Percentiles rank a stretch among this genome's conserved stretches.
Conservation (phyloP, 1,140 invertebrate genomes). For the Microplitis mediator region DNA sequence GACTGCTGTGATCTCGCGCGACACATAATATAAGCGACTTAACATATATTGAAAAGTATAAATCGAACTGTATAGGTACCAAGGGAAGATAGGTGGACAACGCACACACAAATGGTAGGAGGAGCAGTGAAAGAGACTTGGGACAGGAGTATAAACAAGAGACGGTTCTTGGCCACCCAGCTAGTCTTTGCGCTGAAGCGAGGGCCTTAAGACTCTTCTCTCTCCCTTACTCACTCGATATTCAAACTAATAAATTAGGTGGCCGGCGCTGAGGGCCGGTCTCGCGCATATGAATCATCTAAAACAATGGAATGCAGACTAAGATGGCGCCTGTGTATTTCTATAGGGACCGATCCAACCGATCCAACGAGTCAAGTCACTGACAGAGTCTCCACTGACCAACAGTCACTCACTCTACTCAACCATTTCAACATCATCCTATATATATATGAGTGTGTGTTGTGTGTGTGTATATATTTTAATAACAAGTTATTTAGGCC, state of each 20-base stretch:
- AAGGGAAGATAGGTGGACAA: background rate
- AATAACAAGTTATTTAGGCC: background rate
- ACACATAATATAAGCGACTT: background rate
- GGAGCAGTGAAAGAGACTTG: conserved; percentile 17
- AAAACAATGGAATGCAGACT: conserved; percentile 64
- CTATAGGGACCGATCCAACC: conserved; percentile 28
- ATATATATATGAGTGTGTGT: background rate
- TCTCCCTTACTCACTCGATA: conserved; percentile 42
- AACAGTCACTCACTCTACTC: conserved; percentile 33
- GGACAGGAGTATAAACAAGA: conserved; percentile 49
- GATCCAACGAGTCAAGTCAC: conserved; percentile 12
- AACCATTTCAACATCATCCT: background rate
- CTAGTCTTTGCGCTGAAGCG: conserved; percentile 35
- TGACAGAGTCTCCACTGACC: conserved; percentile 24
- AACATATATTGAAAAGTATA: background rate
- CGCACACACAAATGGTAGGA: conserved; percentile 11
- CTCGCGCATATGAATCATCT: conserved; percentile 59
- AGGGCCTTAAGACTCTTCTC: conserved; percentile 34
- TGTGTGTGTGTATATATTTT: background rate
- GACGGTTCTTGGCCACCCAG: conserved; percentile 52
- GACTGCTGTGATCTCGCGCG: conserved; percentile 3
- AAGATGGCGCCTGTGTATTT: conserved; percentile 47
- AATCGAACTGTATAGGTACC: background rate
- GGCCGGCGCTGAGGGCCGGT: conserved; percentile 16
- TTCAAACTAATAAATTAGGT: conserved; percentile 58